A percentile compares a stretch with the other conserved stretches of the same genome.
Evolutionary conservation across 2,797 vertebrate genomes (phyloP).

Genomic region (Myotis myotis): DNA sequence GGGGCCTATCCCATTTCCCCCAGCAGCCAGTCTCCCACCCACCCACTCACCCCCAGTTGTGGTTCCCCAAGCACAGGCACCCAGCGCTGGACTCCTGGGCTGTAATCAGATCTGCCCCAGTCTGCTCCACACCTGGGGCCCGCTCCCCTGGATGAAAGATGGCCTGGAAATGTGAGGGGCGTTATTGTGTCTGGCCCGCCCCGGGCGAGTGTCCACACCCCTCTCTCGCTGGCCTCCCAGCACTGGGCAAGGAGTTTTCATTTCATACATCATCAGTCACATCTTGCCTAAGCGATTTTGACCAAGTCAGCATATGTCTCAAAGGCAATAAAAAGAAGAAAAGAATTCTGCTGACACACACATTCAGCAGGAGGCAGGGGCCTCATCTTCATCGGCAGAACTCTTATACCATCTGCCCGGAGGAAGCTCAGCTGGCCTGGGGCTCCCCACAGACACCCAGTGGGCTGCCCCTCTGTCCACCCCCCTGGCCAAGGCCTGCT

Average conservation of each 20-base stretch:
- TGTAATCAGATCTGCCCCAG: conserved; percentile 59
- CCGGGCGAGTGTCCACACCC: neutral
- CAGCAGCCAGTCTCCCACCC: neutral
- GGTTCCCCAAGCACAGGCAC: conserved; percentile 24
- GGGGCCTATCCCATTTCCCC: conserved; percentile 24
- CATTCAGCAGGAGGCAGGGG: neutral
- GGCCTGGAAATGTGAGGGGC: conserved; percentile 28
- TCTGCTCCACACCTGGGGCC: conserved; percentile 63
- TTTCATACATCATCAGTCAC: conserved; percentile 55
- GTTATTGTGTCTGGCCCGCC: conserved; percentile 38
- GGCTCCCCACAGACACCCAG: neutral
- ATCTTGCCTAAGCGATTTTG: conserved; percentile 25
- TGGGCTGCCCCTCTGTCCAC: neutral
- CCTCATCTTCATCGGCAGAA: neutral
- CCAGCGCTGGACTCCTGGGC: neutral
- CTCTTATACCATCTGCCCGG: neutral
- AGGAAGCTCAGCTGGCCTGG: neutral
- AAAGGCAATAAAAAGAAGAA: conserved; percentile 63
- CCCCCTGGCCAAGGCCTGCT: neutral
- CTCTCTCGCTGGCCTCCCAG: neutral
- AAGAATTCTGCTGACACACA: conserved; percentile 59
- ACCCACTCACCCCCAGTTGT: neutral
- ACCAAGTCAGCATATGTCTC: conserved; percentile 62
- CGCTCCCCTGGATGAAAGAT: conserved; percentile 40
- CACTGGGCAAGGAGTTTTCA: conserved; percentile 8